Conservation (phyloP, 2,113 vertebrate genomes). For the Forbesichthys agassizii region DNA sequence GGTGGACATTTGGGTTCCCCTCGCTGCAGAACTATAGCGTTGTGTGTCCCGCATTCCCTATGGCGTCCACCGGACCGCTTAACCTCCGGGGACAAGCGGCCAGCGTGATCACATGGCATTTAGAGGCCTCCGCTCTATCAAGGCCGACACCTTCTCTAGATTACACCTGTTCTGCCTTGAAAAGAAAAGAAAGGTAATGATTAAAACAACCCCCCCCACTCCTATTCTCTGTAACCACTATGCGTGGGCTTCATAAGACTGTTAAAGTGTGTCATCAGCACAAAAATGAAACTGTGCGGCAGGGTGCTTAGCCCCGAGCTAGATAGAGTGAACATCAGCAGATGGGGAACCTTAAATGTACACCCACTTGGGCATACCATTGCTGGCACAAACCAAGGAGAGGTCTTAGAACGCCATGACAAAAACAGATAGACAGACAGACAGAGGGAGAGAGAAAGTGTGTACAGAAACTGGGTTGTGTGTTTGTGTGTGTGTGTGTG, state of each 20-base stretch:
- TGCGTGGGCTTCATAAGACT: conserved; percentile 72
- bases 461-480: conserved; percentile 38
- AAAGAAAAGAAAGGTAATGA: conserved; percentile 68
- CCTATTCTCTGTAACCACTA: background rate
- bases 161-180: conserved; percentile 61
- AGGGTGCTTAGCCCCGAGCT: conserved; percentile 75
- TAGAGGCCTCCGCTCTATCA: conserved; percentile 69
- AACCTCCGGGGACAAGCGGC: conserved; percentile 65
- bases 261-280: conserved; percentile 77
- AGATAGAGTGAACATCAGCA: conserved; percentile 76
- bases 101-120: conserved; percentile 68
- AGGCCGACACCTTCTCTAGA: conserved; percentile 68
- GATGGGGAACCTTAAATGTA: conserved; percentile 75
- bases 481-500: background rate
- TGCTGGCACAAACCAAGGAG: conserved; percentile 73
- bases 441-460: conserved; percentile 33
- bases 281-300: conserved; percentile 73
- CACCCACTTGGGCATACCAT: conserved; percentile 74
- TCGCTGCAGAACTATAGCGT: conserved; percentile 51
- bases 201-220: conserved; percentile 53
- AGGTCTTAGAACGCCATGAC: conserved; percentile 70
- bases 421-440: conserved; percentile 39
- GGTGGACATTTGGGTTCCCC: conserved; percentile 63
- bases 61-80: conserved; percentile 53
- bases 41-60: conserved; percentile 55